These are phyloP conservation scores for Parthenolecanium corni DNA, from an alignment of 2,888 invertebrate species.

Conservation along the genomic window DNA sequence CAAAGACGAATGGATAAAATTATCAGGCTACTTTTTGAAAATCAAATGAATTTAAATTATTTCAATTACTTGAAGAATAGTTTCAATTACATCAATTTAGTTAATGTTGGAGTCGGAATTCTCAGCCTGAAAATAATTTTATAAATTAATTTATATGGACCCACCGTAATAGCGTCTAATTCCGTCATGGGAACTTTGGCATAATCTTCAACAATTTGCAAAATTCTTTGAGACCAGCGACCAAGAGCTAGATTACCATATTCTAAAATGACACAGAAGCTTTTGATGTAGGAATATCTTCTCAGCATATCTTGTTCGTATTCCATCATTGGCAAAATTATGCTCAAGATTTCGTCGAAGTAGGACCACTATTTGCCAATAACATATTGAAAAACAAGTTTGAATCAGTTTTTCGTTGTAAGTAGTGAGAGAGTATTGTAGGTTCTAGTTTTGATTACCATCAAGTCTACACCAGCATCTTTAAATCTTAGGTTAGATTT, in stretches of 20 bases:
- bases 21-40: too few relatives aligned
- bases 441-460: too few relatives aligned
- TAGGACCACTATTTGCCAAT: conserved; percentile 21
- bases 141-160: too few relatives aligned
- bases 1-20: background rate
- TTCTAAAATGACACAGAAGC: conserved; percentile 3
- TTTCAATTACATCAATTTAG: too few relatives aligned
- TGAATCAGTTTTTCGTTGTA: too few relatives aligned
- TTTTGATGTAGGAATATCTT: background rate
- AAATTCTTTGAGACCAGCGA: conserved; percentile 4
- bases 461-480: background rate
- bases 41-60: too few relatives aligned
- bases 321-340: conserved; percentile 15
- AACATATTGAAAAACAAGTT: background rate
- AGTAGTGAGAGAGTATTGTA: too few relatives aligned
- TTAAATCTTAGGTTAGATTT: conserved; percentile 1
- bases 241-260: background rate
- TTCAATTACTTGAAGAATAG: too few relatives aligned
- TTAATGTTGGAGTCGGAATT: too few relatives aligned
- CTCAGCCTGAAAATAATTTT: background rate
- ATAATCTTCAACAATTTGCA: conserved; percentile 20
- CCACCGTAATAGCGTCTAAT: conserved; percentile 4
- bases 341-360: conserved; percentile 11
- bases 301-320: conserved; percentile 10
- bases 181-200: conserved; percentile 8